Evolutionary conservation across 1,140 invertebrate species (phyloP).

Genomic region (Eciton burchellii): DNA sequence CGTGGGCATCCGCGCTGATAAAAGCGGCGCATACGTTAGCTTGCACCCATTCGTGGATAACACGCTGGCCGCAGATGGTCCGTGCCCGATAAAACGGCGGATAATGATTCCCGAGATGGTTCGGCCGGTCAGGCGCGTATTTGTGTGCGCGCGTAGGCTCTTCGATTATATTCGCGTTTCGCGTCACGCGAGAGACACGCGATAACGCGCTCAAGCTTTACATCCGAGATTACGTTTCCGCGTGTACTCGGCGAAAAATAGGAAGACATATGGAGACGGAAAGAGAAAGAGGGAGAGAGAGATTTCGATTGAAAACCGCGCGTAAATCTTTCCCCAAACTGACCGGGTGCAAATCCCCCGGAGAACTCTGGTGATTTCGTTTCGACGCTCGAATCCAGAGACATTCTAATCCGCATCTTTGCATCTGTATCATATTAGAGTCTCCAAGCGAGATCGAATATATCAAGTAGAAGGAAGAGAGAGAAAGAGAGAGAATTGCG

Average conservation of each 20-base stretch:
- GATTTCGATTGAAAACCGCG: neutral
- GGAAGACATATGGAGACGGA: no score
- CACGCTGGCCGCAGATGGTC: constrained; percentile 33
- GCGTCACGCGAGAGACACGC: constrained; percentile 31
- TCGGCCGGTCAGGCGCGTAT: neutral
- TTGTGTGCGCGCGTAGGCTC: neutral
- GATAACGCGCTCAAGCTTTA: constrained; percentile 29
- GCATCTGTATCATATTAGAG: no score
- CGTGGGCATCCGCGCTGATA: constrained; percentile 51
- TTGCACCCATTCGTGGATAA: neutral
- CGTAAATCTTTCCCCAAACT: neutral
- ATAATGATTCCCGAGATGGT: constrained; percentile 61
- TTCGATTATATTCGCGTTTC: constrained; percentile 19
- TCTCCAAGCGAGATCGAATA: no score
- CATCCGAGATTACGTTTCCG: constrained; percentile 50
- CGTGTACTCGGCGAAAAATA: constrained; percentile 33
- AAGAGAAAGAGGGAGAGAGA: neutral
- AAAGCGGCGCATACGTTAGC: constrained; percentile 57
- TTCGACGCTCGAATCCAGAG: neutral
- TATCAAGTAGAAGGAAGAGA: no score
- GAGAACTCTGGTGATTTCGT: neutral
- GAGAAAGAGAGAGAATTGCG: no score
- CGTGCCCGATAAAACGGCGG: constrained; percentile 50
- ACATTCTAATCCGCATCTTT: neutral
- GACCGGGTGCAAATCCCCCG: neutral